Base-by-base conservation (phyloP, 1,140 invertebrate genomes). In the Stegodyphus mimosarum region DNA sequence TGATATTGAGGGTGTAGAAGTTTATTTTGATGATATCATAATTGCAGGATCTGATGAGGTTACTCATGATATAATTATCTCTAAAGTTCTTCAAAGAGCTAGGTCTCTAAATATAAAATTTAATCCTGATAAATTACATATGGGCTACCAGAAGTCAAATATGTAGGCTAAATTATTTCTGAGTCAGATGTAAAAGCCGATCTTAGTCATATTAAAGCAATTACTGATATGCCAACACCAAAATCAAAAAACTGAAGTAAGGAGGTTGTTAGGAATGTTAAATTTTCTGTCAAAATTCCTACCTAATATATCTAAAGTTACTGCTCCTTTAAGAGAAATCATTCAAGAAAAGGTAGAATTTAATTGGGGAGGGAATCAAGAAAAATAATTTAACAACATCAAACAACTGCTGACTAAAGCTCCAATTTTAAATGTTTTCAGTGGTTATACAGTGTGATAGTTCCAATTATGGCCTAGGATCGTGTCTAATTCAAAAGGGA, bases 71-170 rank as follows among this genome's bases (percentile, higher is more conserved):
- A 48, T 5, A 50, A 75, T 53, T 81, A 71, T 17, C 2, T 15
- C 18, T n/a, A 80, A 69, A 49, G 77, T 33, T 55, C 77, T 9
- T 11, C n/a, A 51, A n/a, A 64, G 51, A n/a, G 77, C 7, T 18
- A 75, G 67, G 49, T 13, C 51, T 6, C 50, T 60, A 75, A 18
- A 13, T 87, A n/a, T 49, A 80, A 87, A 63, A 78, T 81, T 55
- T 70, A 83, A 18, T 17, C n/a, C 51, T 7, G 74, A 87, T 64
- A 87, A 87, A 77, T 70, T 86, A 15, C 88, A 73, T 86, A 55
- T n/a, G 55, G 66, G 51, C 50, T 87, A 17, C 6, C 7, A 51
- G 52, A 84, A 52, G 72, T 85, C 18, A 87, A 76, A 84, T 9
- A n/a, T n/a, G n/a, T n/a, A n/a, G n/a, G n/a, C n/a, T n/a, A n/a